Conservation (phyloP, 2,113 vertebrate genomes). For the Marmota flaviventris region DNA sequence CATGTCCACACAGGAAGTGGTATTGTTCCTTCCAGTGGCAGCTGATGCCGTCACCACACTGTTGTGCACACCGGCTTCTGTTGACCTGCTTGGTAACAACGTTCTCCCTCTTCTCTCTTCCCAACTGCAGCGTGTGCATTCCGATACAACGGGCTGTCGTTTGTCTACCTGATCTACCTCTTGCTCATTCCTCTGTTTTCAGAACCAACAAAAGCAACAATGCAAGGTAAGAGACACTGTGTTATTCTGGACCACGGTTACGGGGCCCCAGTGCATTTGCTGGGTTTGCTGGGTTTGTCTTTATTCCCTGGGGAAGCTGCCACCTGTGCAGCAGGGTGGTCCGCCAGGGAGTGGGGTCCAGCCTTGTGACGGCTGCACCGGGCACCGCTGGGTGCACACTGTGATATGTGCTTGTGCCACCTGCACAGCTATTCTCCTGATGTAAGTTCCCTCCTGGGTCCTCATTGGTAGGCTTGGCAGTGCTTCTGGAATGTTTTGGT, state of each 20-base stretch:
- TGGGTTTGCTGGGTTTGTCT: background rate
- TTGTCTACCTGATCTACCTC: constrained; percentile 99
- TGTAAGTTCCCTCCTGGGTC: background rate
- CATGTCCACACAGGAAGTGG: background rate
- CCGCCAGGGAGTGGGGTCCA: rapidly evolving
- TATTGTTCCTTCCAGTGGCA: rapidly evolving
- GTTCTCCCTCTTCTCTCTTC: constrained; percentile 57
- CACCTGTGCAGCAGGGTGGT: background rate
- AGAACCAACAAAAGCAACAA: constrained; percentile 95
- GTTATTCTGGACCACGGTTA: rapidly evolving
- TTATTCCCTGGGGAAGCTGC: background rate
- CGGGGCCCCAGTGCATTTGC: background rate
- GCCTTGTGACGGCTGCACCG: background rate
- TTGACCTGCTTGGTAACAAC: background rate
- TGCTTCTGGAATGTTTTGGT: background rate
- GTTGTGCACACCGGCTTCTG: rapidly evolving
- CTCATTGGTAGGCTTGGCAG: background rate
- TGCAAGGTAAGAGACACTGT: constrained; percentile 93
- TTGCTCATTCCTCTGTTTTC: constrained; percentile 98
- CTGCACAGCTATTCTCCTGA: background rate
- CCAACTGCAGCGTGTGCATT: constrained; percentile 94
- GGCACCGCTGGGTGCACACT: background rate
- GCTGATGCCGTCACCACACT: background rate
- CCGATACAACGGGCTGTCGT: constrained; percentile 98
- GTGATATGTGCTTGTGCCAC: background rate